These are phyloP conservation scores for Misgurnus anguillicaudatus DNA, from an alignment of 2,113 vertebrate species.

Conservation along the genomic window DNA sequence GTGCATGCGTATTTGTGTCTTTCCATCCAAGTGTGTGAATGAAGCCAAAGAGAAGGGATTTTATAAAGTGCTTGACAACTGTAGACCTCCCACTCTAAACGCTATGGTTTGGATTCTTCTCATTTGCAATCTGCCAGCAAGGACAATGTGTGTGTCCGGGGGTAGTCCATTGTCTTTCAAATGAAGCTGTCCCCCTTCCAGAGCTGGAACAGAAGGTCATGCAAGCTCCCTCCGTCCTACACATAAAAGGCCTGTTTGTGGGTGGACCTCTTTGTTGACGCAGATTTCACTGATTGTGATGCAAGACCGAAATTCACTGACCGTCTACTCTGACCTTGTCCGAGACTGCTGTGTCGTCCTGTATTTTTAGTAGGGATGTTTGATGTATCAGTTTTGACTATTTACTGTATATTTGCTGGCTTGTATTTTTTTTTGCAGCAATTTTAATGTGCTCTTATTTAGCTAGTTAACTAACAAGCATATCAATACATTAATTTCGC, in stretches of 20 bases:
- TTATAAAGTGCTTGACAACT: conserved; percentile 74
- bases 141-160: conserved; percentile 59
- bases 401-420: no score
- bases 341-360: not conserved
- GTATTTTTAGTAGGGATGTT: not conserved
- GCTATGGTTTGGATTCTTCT: conserved; percentile 64
- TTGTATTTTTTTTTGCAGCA: no score
- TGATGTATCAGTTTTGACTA: no score
- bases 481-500: no score
- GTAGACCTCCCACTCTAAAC: conserved; percentile 72
- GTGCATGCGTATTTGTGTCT: conserved; percentile 47
- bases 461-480: no score
- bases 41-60: conserved; percentile 65
- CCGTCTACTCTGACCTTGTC: conserved; percentile 26
- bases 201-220: conserved; percentile 69
- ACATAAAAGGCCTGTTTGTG: conserved; percentile 47
- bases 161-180: conserved; percentile 69
- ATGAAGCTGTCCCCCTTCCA: conserved; percentile 72
- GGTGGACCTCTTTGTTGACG: conserved; percentile 36
- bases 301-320: conserved; percentile 6
- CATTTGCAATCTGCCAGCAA: conserved; percentile 59
- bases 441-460: no score
- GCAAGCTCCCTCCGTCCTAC: conserved; percentile 60
- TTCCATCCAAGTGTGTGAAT: conserved; percentile 20
- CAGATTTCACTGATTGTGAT: conserved; percentile 34